These are phyloP conservation scores for Pangasius larnaudii DNA, from an alignment of 2,797 vertebrate species.

Conservation along the genomic window DNA sequence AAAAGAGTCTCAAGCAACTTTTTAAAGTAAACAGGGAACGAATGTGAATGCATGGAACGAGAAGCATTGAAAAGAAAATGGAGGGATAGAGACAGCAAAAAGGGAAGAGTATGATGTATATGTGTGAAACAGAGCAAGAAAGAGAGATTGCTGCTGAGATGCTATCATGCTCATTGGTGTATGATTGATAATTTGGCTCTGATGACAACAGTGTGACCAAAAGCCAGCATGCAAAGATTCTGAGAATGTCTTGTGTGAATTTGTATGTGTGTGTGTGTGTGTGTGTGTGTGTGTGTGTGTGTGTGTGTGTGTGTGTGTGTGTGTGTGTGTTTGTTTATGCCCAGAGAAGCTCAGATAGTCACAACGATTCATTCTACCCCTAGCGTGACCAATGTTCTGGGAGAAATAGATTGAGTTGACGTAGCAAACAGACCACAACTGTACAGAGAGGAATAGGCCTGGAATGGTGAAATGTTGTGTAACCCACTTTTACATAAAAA, in stretches of 20 bases:
- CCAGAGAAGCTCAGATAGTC: conserved; percentile 35
- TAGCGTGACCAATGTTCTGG: conserved; percentile 54
- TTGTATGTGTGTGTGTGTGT: conserved; percentile 24
- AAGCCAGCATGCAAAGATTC: neutral
- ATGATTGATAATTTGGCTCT: neutral
- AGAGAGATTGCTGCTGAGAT: neutral
- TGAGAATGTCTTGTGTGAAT: neutral
- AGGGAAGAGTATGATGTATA: neutral
- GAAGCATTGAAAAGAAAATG: neutral
- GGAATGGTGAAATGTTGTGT: conserved; percentile 39
- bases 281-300: conserved; percentile 32
- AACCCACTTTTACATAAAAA: conserved; percentile 49
- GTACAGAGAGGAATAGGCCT: conserved; percentile 1
- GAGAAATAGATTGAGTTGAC: conserved; percentile 46
- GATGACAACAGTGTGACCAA: conserved; percentile 16
- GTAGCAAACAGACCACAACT: conserved; percentile 38
- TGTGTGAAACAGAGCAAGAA: neutral
- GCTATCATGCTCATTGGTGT: neutral
- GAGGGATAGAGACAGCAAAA: neutral
- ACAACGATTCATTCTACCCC: conserved; percentile 51
- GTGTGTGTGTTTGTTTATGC: conserved; percentile 38
- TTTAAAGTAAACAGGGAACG: neutral
- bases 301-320: conserved; percentile 31
- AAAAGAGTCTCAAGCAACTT: neutral
- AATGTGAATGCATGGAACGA: neutral